phyloP scores from a whole-genome alignment of 2,113 vertebrate species.

The Puffinus mauretanicus region DNA sequence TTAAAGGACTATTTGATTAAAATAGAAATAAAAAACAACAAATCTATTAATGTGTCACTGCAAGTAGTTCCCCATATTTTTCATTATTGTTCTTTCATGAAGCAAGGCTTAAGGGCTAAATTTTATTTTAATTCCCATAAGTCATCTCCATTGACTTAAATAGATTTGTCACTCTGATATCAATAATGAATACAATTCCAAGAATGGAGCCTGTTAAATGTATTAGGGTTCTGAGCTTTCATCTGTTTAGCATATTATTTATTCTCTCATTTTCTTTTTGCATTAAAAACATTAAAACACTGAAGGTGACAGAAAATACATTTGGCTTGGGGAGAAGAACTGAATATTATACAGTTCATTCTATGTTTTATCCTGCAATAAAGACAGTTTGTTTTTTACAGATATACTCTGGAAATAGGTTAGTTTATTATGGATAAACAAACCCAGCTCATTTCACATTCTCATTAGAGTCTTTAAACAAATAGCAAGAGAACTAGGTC shows the following conservation, averaged over 20 bases:
- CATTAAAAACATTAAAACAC: neutral
- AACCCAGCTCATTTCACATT: neutral
- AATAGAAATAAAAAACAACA: neutral
- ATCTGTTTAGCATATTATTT: neutral
- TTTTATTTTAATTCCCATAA: neutral
- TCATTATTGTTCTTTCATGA: neutral
- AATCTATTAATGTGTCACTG: neutral
- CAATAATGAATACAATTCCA: neutral
- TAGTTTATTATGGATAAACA: neutral
- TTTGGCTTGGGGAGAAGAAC: neutral
- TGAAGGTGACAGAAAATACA: neutral
- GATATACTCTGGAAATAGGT: neutral
- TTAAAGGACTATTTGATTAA: neutral
- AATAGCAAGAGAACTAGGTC: neutral
- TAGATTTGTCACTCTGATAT: neutral
- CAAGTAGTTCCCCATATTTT: neutral
- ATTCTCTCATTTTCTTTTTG: neutral
- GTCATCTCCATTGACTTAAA: neutral
- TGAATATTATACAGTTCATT: neutral
- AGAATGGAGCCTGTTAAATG: neutral
- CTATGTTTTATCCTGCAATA: neutral
- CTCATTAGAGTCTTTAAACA: constrained; percentile 21
- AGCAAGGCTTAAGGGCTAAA: neutral
- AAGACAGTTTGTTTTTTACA: neutral
- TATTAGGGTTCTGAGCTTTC: neutral